A percentile compares a stretch with the other conserved stretches of the same genome.
phyloP scores from a whole-genome alignment of 2,113 vertebrate genomes.

The Mungos mungo region DNA sequence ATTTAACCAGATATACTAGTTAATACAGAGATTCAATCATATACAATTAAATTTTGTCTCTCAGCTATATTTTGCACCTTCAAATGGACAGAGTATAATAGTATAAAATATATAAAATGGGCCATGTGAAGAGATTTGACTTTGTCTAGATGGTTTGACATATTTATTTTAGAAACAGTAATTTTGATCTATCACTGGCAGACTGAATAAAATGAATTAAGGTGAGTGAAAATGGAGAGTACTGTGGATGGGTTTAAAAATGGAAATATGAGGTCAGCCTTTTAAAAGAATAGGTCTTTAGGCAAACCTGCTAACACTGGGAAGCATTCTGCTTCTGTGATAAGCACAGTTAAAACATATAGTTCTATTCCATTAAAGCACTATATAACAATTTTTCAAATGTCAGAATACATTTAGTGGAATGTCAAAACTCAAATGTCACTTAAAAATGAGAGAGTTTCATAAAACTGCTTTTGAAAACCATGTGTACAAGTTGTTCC shows the following conservation, averaged over 20 bases:
- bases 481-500: neutral
- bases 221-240: neutral
- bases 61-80: neutral
- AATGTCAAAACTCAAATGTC: constrained; percentile 68
- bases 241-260: neutral
- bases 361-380: constrained; percentile 56
- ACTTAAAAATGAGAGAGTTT: constrained; percentile 71
- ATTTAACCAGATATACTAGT: neutral
- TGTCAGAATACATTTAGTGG: constrained; percentile 74
- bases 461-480: constrained; percentile 54
- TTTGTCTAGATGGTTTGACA: neutral
- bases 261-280: neutral
- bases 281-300: constrained; percentile 39
- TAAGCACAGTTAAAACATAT: constrained; percentile 70
- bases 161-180: neutral
- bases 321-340: constrained; percentile 44
- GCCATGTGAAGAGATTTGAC: neutral
- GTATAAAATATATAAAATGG: neutral
- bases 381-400: constrained; percentile 68
- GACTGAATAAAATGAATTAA: constrained; percentile 38
- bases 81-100: neutral
- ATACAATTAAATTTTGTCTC: neutral
- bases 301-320: neutral
- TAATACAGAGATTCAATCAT: neutral
- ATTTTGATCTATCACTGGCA: neutral